Evolutionary conservation across 1,140 invertebrate species (phyloP).

Genomic region (Adelges cooleyi): DNA sequence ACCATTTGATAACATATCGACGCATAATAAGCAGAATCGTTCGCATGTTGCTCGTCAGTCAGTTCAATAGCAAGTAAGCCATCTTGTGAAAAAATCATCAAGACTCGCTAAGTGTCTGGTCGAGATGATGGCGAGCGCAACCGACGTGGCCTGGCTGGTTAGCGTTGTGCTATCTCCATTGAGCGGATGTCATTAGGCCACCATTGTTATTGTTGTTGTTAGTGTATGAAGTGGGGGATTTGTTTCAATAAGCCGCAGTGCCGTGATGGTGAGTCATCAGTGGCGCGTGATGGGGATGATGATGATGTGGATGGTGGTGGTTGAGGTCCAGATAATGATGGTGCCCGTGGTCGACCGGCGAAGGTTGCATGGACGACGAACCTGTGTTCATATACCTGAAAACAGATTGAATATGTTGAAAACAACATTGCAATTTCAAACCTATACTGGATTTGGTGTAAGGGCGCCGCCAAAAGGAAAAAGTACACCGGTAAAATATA

Average conservation of each 20-base stretch:
- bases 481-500: no score
- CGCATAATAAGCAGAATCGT: background rate
- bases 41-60: no score
- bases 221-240: constrained; percentile 32
- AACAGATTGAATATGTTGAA: constrained; percentile 30
- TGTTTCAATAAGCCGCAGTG: constrained; percentile 34
- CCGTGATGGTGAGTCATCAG: constrained; percentile 32
- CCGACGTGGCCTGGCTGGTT: background rate
- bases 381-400: constrained; percentile 14
- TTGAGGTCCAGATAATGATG: constrained; percentile 39
- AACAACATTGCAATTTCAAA: no score
- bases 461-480: no score
- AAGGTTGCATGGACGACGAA: constrained; percentile 34
- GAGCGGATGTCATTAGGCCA: background rate
- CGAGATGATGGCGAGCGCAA: no score
- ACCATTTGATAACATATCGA: no score
- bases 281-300: constrained; percentile 23
- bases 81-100: no score
- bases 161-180: constrained; percentile 4
- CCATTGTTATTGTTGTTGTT: background rate
- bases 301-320: constrained; percentile 38
- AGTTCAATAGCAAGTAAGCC: no score
- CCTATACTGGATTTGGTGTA: no score
- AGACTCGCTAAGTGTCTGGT: no score
- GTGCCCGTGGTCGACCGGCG: constrained; percentile 45